phyloP scores from a whole-genome alignment of 2,113 vertebrate species.

The Picathartes gymnocephalus region DNA sequence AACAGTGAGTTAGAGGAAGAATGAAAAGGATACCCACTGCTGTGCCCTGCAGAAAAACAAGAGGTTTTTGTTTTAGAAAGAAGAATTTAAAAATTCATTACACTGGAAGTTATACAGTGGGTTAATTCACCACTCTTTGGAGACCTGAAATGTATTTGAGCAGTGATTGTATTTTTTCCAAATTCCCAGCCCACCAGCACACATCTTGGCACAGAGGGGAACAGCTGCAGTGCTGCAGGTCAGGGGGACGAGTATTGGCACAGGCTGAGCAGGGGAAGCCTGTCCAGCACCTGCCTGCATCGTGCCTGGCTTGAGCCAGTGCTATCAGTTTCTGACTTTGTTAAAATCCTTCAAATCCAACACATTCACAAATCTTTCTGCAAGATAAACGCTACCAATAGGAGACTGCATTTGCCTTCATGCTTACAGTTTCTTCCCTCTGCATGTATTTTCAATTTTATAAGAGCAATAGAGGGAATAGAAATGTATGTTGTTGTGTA shows the following conservation, averaged over 20 bases:
- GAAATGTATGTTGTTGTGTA: not conserved
- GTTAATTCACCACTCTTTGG: conserved; percentile 6
- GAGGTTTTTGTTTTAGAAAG: conserved; percentile 47
- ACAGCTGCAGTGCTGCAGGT: conserved; percentile 40
- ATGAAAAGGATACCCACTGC: not conserved
- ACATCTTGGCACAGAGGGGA: not conserved
- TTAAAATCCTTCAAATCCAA: not conserved
- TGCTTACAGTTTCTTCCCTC: not conserved
- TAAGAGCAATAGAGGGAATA: not conserved
- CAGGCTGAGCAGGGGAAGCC: not conserved
- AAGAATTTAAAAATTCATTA: conserved; percentile 16
- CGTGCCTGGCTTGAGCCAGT: not conserved
- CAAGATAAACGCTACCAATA: not conserved
- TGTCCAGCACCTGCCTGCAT: conserved; percentile 22
- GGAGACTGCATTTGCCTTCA: not conserved
- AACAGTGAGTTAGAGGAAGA: not conserved
- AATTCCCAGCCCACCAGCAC: not conserved
- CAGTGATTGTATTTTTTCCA: not conserved
- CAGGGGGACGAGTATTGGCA: not conserved
- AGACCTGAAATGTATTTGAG: not conserved
- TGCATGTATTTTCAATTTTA: not conserved
- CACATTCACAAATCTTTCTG: not conserved
- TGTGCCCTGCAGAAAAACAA: conserved; percentile 15
- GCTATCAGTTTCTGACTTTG: conserved; percentile 6
- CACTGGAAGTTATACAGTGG: conserved; percentile 1